These are phyloP conservation scores for Carassius gibelio DNA, from an alignment of 2,113 vertebrate species.

Conservation along the genomic window DNA sequence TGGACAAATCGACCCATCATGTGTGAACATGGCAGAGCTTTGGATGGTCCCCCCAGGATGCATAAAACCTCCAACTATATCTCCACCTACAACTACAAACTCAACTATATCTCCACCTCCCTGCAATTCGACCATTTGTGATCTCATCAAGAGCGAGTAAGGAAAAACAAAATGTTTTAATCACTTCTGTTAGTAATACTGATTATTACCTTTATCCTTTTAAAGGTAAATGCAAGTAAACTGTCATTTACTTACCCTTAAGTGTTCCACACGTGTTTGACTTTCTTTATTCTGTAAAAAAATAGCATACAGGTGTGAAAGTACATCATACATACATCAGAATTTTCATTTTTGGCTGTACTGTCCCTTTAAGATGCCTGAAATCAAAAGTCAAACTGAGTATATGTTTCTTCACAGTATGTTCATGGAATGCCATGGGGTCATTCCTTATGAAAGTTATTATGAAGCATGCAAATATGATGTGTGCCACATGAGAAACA, in stretches of 20 bases:
- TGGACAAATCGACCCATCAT: slow-evolving; percentile 68
- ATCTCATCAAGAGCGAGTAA: slow-evolving; percentile 83
- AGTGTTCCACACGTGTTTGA: background rate
- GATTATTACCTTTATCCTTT: background rate
- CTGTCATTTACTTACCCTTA: background rate
- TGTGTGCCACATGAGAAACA: slow-evolving; percentile 64
- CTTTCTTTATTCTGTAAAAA: too few species aligned
- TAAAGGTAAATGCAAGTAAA: background rate
- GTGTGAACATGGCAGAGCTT: slow-evolving; percentile 75
- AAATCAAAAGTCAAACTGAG: background rate
- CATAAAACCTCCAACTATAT: background rate
- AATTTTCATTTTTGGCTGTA: background rate
- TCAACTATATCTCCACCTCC: rapidly evolving
- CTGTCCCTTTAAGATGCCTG: background rate
- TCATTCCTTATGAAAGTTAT: slow-evolving; percentile 68
- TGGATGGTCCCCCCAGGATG: slow-evolving; percentile 77
- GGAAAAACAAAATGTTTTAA: slow-evolving; percentile 45
- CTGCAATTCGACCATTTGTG: slow-evolving; percentile 68
- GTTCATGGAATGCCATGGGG: slow-evolving; percentile 77
- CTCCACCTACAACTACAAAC: rapidly evolving
- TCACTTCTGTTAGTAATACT: background rate
- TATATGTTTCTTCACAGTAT: slow-evolving; percentile 67
- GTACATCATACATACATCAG: too few species aligned
- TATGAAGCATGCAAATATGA: slow-evolving; percentile 83
- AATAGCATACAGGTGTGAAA: too few species aligned